phyloP scores from a whole-genome alignment of 1,140 invertebrate species.

The Orussus abietinus region DNA sequence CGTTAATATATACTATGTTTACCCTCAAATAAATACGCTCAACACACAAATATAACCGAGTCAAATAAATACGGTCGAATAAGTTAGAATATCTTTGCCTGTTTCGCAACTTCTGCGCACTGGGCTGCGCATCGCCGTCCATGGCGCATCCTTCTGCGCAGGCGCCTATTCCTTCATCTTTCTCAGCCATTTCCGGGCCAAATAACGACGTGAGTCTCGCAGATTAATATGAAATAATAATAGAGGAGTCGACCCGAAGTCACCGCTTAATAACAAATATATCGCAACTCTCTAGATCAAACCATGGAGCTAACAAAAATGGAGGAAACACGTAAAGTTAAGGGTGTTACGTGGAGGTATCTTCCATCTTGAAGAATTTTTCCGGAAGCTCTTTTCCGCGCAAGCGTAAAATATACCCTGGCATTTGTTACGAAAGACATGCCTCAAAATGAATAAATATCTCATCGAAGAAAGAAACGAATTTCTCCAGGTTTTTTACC shows the following conservation, averaged over 20 bases:
- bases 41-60: slow-evolving; percentile 21
- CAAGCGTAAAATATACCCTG: no score
- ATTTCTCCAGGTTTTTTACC: no score
- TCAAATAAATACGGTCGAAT: slow-evolving; percentile 12
- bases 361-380: no score
- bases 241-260: not conserved
- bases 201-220: slow-evolving; percentile 1
- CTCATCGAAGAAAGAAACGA: no score
- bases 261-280: not conserved
- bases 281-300: slow-evolving; percentile 6
- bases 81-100: no score
- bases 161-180: slow-evolving; percentile 25
- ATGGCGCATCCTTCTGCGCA: slow-evolving; percentile 18
- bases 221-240: not conserved
- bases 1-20: slow-evolving; percentile 31
- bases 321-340: slow-evolving; percentile 3
- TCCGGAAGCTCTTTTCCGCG: no score
- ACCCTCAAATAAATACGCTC: slow-evolving; percentile 20
- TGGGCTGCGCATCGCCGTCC: no score
- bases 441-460: no score
- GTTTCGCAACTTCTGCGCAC: no score
- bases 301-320: not conserved
- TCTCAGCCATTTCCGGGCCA: slow-evolving; percentile 13
- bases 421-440: no score
- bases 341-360: no score